A percentile compares a stretch with the other conserved stretches of the same genome.
Evolutionary conservation across 2,113 vertebrate species (phyloP).

Genomic region (Pseudorectes ferrugineus): DNA sequence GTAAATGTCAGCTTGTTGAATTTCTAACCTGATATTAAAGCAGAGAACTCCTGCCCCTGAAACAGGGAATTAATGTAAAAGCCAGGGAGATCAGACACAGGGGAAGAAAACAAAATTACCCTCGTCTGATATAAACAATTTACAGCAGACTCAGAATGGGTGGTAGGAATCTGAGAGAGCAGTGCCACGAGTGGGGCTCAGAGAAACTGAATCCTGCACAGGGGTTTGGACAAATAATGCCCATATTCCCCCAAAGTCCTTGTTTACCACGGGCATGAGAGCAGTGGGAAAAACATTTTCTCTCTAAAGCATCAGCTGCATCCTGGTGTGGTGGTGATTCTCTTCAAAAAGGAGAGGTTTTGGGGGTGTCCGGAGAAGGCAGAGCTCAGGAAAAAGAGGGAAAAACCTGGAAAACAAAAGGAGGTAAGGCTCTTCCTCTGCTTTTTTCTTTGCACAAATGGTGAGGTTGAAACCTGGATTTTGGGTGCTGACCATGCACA

Average conservation of each 20-base stretch:
- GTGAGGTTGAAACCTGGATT: neutral
- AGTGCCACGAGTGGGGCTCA: neutral
- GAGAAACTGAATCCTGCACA: neutral
- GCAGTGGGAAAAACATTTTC: neutral
- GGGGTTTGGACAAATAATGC: neutral
- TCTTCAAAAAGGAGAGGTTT: neutral
- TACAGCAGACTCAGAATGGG: accelerated
- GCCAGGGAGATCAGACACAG: neutral
- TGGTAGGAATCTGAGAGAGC: neutral
- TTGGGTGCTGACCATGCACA: neutral
- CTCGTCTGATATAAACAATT: neutral
- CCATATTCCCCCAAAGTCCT: neutral
- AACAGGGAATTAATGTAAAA: neutral
- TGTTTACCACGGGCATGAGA: neutral
- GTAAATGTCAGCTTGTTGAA: neutral
- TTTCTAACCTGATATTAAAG: neutral
- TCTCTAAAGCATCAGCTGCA: neutral
- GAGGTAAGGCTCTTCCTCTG: neutral
- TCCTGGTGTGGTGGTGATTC: neutral
- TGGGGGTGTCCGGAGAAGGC: neutral
- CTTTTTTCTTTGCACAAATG: neutral
- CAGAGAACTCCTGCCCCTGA: neutral
- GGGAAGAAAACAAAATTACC: neutral
- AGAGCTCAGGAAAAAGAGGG: neutral
- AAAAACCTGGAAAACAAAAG: neutral